phyloP scores from a whole-genome alignment of 1,140 invertebrate species.

The Spodoptera litura region DNA sequence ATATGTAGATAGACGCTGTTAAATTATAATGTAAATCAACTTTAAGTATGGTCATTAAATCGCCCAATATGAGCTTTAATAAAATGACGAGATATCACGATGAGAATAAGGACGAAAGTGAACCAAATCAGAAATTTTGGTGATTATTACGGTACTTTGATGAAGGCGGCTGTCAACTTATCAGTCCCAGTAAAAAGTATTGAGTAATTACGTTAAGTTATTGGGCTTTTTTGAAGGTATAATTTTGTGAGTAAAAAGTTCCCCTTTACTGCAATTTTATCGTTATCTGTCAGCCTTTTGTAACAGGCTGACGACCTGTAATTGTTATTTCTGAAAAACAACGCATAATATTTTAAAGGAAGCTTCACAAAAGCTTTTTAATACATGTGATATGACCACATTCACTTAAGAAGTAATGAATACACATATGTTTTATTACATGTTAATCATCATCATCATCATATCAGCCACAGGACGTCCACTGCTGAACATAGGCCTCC shows the following conservation, averaged over 20 bases:
- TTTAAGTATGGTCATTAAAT: no score
- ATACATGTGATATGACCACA: no score
- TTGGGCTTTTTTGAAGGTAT: conserved; percentile 25
- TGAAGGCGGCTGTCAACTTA: conserved; percentile 32
- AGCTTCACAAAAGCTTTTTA: no score
- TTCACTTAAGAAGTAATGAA: no score
- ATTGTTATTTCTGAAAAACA: no score
- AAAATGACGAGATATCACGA: neutral
- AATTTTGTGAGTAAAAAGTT: neutral
- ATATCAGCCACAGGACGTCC: no score
- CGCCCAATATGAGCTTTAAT: neutral
- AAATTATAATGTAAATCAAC: no score
- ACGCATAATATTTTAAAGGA: no score
- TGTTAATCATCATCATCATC: no score
- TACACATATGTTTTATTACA: neutral
- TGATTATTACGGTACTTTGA: conserved; percentile 42
- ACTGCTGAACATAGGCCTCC: no score
- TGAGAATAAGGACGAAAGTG: conserved; percentile 8
- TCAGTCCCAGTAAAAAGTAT: conserved; percentile 32
- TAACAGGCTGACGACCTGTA: neutral
- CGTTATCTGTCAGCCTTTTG: neutral
- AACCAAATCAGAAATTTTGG: conserved; percentile 27
- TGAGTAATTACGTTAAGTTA: conserved; percentile 40
- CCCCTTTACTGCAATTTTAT: neutral
- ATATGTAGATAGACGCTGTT: no score